Evolutionary conservation across 2,888 invertebrate genomes (phyloP).

Genomic region (Monopis laevigella): DNA sequence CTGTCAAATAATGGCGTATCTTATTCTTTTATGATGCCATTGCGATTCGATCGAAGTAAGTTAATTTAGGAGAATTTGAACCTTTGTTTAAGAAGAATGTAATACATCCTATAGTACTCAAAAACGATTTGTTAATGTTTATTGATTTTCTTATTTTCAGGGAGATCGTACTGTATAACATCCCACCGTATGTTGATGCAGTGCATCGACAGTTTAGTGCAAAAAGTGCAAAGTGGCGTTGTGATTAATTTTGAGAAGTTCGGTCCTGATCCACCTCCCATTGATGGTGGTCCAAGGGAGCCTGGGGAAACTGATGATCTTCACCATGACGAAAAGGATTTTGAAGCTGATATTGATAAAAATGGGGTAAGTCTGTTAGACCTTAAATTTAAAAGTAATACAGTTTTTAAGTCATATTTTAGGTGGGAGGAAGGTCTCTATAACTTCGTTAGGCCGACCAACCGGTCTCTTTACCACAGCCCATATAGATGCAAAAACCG

Average conservation of each 20-base stretch:
- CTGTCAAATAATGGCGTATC: too few relatives aligned
- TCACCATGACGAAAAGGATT: constrained; percentile 51
- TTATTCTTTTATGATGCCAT: too few relatives aligned
- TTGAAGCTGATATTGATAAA: constrained; percentile 54
- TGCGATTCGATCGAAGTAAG: too few relatives aligned
- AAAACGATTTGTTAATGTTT: background rate
- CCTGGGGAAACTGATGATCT: constrained; percentile 59
- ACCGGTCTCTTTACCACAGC: too few relatives aligned
- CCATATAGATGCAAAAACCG: too few relatives aligned
- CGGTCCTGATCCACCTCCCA: constrained; percentile 84
- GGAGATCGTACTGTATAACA: constrained; percentile 94
- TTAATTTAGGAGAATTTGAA: too few relatives aligned
- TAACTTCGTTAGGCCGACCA: too few relatives aligned
- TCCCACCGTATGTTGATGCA: constrained; percentile 95
- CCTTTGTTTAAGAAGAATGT: too few relatives aligned
- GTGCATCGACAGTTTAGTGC: constrained; percentile 95
- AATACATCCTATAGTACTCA: too few relatives aligned
- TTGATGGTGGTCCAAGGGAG: constrained; percentile 62
- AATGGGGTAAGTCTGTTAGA: constrained; percentile 49
- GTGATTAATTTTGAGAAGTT: constrained; percentile 98
- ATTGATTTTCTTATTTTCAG: constrained; percentile 39
- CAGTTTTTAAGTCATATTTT: constrained; percentile 18
- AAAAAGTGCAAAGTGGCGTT: constrained; percentile 97
- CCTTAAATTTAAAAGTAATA: background rate
- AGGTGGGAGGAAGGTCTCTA: constrained; percentile 63